These are phyloP conservation scores for Simalia tracyae DNA, from an alignment of 2,797 vertebrate genomes.

Conservation along the genomic window DNA sequence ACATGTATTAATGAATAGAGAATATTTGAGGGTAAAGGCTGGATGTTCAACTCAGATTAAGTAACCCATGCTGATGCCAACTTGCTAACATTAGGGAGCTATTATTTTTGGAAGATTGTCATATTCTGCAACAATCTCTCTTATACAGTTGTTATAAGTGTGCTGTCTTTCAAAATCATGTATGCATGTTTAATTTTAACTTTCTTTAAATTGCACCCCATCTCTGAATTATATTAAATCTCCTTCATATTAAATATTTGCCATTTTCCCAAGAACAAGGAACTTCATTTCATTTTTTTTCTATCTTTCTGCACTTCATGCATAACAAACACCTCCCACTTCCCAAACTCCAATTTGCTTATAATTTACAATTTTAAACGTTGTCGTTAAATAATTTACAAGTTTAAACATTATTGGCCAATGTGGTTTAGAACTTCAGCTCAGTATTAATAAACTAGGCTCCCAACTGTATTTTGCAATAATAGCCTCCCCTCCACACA, in stretches of 20 bases:
- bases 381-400: no score
- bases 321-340: background rate
- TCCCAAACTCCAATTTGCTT: background rate
- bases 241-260: conserved; percentile 37
- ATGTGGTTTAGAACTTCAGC: background rate
- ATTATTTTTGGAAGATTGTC: conserved; percentile 75
- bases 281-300: background rate
- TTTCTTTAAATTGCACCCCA: conserved; percentile 44
- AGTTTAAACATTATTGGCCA: background rate
- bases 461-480: background rate
- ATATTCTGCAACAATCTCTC: conserved; percentile 73
- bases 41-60: conserved; percentile 66
- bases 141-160: conserved; percentile 71
- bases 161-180: conserved; percentile 66
- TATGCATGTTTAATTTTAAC: conserved; percentile 63
- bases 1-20: conserved; percentile 76
- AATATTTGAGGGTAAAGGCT: conserved; percentile 73
- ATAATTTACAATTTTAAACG: no score
- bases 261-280: conserved; percentile 26
- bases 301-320: background rate
- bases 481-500: background rate
- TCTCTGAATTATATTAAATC: conserved; percentile 32
- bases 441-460: background rate
- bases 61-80: conserved; percentile 74
- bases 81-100: conserved; percentile 72